Evolutionary conservation across 2,113 vertebrate genomes (phyloP), one percentile per base, ranked within the genome.

Genomic region (Cynoglossus semilaevis): DNA sequence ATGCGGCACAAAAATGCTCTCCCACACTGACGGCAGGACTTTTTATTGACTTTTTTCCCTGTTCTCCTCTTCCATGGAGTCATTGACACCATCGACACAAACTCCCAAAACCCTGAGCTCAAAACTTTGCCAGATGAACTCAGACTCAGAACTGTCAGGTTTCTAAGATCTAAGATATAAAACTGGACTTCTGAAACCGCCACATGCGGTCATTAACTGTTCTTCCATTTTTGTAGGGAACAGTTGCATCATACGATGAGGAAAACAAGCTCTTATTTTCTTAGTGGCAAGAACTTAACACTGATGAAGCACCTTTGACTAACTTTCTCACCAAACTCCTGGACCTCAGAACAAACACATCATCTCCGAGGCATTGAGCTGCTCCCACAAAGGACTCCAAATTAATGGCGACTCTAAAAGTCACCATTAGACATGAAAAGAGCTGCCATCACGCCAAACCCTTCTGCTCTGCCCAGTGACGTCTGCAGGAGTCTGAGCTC

Each of bases 61-160:
- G n/a, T n/a, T 72, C 74, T 76, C 49, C 69, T 84, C 84, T 87
- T 88, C 85, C 80, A 82, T 86, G 62, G 43, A 80, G 72, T 83
- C 80, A 85, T 67, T 71, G 76, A 79, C 83, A 80, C 70, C 67
- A 74, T 82, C 80, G 71, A 67, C 38, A 55, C 79, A 54, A 43
- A 48, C 63, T 85, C 79, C 67, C 69, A 64, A 69, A 72, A 62
- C 51, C 50, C 59, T 55, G 58, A 59, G 64, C 40, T 63, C 52
- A 38, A 36, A 13, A 63, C 37, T 51, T 22, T 75, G 73, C 73
- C 78, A 84, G 60, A 81, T 57, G 70, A 84, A 62, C 71, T 63
- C 22, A 15, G 73, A 73, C 40, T 29, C 63, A 70, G 22, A 68
- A 54, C 70, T 74, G 53, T 62, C 53, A 67, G 53, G 73, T 61